Base-by-base conservation (phyloP, 2,888 invertebrate species). In the Ophion slaviceki region DNA sequence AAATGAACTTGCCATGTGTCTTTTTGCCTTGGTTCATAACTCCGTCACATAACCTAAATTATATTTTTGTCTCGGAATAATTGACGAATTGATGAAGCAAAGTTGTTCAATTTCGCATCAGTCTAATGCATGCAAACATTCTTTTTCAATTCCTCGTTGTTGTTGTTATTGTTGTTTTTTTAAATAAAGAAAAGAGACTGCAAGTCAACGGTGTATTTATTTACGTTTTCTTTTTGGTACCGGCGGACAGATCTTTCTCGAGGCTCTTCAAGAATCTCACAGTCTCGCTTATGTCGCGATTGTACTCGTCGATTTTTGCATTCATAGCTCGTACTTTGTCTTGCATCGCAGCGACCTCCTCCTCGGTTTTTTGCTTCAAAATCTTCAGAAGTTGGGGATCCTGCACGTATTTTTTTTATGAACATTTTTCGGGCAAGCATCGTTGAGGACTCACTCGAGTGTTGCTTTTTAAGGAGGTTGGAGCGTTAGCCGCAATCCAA, bases 211-310 rank as follows among this genome's bases (percentile, higher is more conserved):
- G 11, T 10, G n/a, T 53, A 17, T 53, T 53, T 36, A 59, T 86
- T 86, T 64, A 80, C 2, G 57, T 53, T 82, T 80, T 77, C 62
- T 91, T 91, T 20, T 90, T 88, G 32, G 86, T 74, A 4, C 82
- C 87, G 10, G 82, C 82, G 0, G 86, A 82, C 14, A 87, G n/a
- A 77, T 90, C 88, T 7, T 87, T 88, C 11, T 91, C 91, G n/a
- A 92, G 88, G 3, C 76, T 86, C 70, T 90, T 89, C 36, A 92
- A 81, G 86, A 92, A 90, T 80, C 90, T 87, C 8, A 91, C 71
- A 77, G 90, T 91, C 68, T 92, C 92, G 10, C 85, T 89, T 70
- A 92, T 92, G 10, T 89, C 89, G 4, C 90, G 90, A 87, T 90
- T 89, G 61, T 91, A 90, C 24, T 91, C 90, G 6, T 91, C 88